Base-by-base conservation (phyloP, 2,888 invertebrate species). In the Gasteruption jaculator region DNA sequence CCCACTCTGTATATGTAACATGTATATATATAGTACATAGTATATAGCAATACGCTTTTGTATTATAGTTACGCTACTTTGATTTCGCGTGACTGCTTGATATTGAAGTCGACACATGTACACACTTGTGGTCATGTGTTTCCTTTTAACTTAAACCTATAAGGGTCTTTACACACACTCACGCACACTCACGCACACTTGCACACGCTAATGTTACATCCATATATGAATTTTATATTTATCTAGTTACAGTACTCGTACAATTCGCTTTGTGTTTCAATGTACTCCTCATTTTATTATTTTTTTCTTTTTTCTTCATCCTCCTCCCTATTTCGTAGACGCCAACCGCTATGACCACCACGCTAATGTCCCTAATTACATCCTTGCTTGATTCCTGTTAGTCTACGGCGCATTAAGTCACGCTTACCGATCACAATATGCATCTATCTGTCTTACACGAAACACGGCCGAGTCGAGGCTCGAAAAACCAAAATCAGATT, bases 41-140 rank as follows among this genome's bases (percentile, higher is more conserved):
- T n/a, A n/a, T n/a, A n/a, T n/a, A n/a, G n/a, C n/a, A n/a, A n/a
- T n/a, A n/a, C n/a, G n/a, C n/a, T n/a, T n/a, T n/a, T n/a, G n/a
- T n/a, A n/a, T 55, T 41, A 45, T 47, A 53, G 56, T 60, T 52
- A 56, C 53, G 57, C 52, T 52, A 48, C 48, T 59, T 58, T 56
- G 60, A 61, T 63, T 63, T 64, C 54, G 58, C 64, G 60, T 61
- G 60, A 63, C 61, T 53, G 52, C 45, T 40, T 46, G 52, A 52
- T 58, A 57, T 60, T 47, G 48, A 38, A 48, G 20, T 38, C 35
- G 16, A 22, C 24, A 22, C 10, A 22, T 8, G 7, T 8, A 7
- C 7, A 22, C 10, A 22, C 10, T 8, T 22, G 10, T 22, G 10
- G 7, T 22, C 24, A 10, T 22, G 7, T 8, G 7, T 8, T 22